Evolutionary conservation across 2,797 vertebrate species (phyloP), one percentile per base, ranked within the genome.

Genomic region (Gorsachius magnificus): DNA sequence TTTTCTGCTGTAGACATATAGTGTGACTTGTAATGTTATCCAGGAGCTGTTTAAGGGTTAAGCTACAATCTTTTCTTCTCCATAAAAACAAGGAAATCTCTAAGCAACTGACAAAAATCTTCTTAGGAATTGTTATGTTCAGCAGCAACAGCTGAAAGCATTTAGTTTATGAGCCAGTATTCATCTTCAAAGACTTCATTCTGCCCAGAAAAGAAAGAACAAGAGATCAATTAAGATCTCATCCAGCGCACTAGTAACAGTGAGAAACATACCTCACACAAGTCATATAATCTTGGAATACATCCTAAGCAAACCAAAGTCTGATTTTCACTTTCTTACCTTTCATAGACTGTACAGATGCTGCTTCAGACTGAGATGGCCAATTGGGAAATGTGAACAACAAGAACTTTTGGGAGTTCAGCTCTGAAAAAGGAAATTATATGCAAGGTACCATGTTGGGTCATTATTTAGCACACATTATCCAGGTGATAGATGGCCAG

Each of bases 161-260:
- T 95, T 97, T 97, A 96, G 86, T 93, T 96, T 94, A 95, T 94
- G 93, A 96, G 95, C 90, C 94, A 96, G 93, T 80, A 96, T 94
- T 93, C 94, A 77, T 90, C 95, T 96, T 96, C 96, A 97, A 96
- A 96, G 96, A 57, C 83, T 95, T 83, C 36, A 61, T 93, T 95
- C 93, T 97, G 86, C 90, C 93, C 90, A 95, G 96, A 94, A 89
- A 94, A 95, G 95, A 95, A 95, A 90, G 88, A 96, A 96, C 94
- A 97, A 96, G 96, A 96, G 94, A 96, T 96, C 94, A 97, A 94
- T 96, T 97, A 95, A 97, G 93, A 96, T 95, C 88, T 93, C 68
- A 7, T 95, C 85, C 94, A 96, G 78, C 2, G 0, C 77, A 66
- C 92, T 92, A 76, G 80, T 43, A 94, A 94, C 91, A 96, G 93